A percentile compares a stretch with the other conserved stretches of the same genome.
These are phyloP conservation scores for Coleophora flavipennella DNA, from an alignment of 2,888 invertebrate genomes.

Conservation along the genomic window DNA sequence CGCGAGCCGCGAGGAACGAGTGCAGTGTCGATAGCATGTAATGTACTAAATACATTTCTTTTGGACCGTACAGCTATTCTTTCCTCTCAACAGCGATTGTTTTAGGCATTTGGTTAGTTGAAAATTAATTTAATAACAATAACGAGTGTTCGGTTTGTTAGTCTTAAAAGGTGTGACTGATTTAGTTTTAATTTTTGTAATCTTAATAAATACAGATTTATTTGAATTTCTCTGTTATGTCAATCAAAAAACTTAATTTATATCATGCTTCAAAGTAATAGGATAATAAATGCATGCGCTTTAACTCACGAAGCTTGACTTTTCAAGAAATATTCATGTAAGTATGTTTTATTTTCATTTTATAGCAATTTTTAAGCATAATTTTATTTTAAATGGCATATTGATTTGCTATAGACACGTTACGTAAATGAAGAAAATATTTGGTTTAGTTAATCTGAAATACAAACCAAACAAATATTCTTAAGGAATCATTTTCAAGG, in stretches of 20 bases:
- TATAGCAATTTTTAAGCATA: slow-evolving; percentile 1
- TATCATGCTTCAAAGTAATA: slow-evolving; percentile 9
- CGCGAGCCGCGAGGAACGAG: too few species aligned
- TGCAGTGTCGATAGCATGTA: too few species aligned
- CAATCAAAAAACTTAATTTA: slow-evolving; percentile 3
- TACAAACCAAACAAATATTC: too few species aligned
- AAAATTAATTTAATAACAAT: not conserved
- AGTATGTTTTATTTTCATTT: slow-evolving; percentile 28
- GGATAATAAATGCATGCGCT: slow-evolving; percentile 37
- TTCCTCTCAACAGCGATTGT: too few species aligned
- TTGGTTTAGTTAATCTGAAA: too few species aligned
- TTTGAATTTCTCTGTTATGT: slow-evolving; percentile 22
- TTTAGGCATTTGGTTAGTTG: too few species aligned
- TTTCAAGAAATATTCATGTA: slow-evolving; percentile 20
- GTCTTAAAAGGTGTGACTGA: slow-evolving; percentile 58
- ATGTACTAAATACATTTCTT: too few species aligned
- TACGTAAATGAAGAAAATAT: too few species aligned
- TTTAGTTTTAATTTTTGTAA: slow-evolving; percentile 45
- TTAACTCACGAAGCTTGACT: slow-evolving; percentile 39
- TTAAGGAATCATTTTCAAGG: too few species aligned
- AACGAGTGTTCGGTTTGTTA: slow-evolving; percentile 13
- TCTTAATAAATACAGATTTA: slow-evolving; percentile 36
- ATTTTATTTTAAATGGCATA: not conserved
- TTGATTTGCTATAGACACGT: not conserved
- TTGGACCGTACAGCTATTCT: too few species aligned